Conservation (phyloP, 2,888 invertebrate genomes). For the Lasioglossum malachurum region DNA sequence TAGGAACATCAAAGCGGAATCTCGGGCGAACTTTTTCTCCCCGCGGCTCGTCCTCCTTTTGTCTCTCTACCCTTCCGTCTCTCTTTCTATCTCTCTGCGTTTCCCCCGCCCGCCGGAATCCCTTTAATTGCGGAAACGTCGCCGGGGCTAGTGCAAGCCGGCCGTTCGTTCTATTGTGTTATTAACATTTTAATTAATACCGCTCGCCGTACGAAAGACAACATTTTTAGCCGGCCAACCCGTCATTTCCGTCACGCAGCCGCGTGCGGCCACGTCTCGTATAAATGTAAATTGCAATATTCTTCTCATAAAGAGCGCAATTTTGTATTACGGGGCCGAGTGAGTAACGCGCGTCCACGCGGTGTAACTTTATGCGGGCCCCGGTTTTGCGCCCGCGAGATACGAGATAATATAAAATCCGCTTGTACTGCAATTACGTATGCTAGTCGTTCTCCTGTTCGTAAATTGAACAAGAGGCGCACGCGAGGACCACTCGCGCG, state of each 20-base stretch:
- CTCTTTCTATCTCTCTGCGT: not conserved
- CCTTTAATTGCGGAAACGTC: conserved; percentile 46
- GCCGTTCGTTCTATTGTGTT: conserved; percentile 33
- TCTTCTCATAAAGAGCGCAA: conserved; percentile 51
- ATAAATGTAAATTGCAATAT: conserved; percentile 61
- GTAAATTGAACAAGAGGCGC: conserved; percentile 24
- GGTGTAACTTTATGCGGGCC: conserved; percentile 29
- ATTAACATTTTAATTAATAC: conserved; percentile 61
- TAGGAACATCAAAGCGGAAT: conserved; percentile 24
- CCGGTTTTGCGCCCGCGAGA: conserved; percentile 32
- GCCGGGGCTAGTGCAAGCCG: not conserved
- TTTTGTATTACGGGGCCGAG: conserved; percentile 39
- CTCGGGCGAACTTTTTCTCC: conserved; percentile 10
- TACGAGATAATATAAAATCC: conserved; percentile 51
- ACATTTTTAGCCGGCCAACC: conserved; percentile 15
- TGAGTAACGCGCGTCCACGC: conserved; percentile 30
- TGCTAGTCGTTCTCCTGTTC: conserved; percentile 31
- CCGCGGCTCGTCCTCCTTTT: not conserved
- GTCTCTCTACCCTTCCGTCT: not conserved
- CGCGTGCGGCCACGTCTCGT: conserved; percentile 33
- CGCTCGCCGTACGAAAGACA: conserved; percentile 31
- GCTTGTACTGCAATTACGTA: conserved; percentile 50
- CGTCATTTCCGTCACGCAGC: conserved; percentile 11
- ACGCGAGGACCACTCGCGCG: not conserved
- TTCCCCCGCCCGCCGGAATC: conserved; percentile 35